Percentiles rank a stretch among this genome's conserved stretches.
phyloP scores from a whole-genome alignment of 2,113 vertebrate genomes.

The Apteryx owenii region DNA sequence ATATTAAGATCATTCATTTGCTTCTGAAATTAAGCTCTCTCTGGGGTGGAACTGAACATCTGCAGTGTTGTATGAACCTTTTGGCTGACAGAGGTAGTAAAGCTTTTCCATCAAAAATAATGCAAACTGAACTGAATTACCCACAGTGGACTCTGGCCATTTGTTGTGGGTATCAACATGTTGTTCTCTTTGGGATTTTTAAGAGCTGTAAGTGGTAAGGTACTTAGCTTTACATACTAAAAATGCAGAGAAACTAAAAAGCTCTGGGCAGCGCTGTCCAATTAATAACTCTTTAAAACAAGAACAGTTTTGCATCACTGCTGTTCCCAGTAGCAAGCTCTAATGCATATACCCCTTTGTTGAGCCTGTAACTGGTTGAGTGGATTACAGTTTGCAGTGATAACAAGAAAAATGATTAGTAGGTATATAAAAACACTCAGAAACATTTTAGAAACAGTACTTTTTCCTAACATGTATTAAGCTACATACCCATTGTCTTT shows the following conservation, averaged over 20 bases:
- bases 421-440: neutral
- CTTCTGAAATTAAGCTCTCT: conserved; percentile 15
- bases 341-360: neutral
- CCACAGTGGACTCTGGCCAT: neutral
- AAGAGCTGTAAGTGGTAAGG: neutral
- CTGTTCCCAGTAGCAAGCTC: neutral
- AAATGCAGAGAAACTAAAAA: neutral
- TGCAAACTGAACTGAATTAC: neutral
- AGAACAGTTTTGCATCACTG: neutral
- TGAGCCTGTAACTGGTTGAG: neutral
- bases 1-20: neutral
- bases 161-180: neutral
- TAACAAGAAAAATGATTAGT: neutral
- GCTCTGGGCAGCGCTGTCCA: neutral
- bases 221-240: neutral
- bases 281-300: neutral
- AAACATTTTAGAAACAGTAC: neutral
- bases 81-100: neutral
- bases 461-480: neutral
- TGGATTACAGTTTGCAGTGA: neutral
- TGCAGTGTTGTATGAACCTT: neutral
- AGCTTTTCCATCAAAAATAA: neutral
- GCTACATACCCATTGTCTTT: neutral
- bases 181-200: neutral
- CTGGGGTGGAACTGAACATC: neutral